Percentiles rank a stretch among this genome's conserved stretches.
phyloP scores from a whole-genome alignment of 2,888 invertebrate genomes.

The Troides helena region DNA sequence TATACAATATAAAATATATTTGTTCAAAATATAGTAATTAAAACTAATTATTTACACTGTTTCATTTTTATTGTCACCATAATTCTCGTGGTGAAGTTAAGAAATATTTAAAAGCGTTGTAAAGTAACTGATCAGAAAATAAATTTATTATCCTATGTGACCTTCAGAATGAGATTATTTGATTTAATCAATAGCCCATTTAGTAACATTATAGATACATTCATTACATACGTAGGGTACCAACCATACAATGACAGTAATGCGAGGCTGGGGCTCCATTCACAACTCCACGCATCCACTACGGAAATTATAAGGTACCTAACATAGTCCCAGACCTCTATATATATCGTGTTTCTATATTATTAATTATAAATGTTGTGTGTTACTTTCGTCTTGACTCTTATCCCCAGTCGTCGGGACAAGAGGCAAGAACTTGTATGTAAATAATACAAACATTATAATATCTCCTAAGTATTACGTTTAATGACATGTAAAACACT shows the following conservation, averaged over 20 bases:
- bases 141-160: constrained; percentile 17
- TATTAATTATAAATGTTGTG: constrained; percentile 14
- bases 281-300: constrained; percentile 31
- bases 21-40: constrained; percentile 56
- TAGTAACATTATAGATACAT: constrained; percentile 18
- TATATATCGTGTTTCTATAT: constrained; percentile 16
- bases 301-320: constrained; percentile 36
- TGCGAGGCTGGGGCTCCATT: constrained; percentile 35
- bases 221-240: constrained; percentile 16
- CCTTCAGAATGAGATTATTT: constrained; percentile 16
- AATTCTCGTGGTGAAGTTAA: constrained; percentile 63
- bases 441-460: constrained; percentile 50
- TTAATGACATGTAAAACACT: constrained; percentile 17
- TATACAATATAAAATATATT: constrained; percentile 35
- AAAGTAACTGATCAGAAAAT: constrained; percentile 31
- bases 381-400: constrained; percentile 43
- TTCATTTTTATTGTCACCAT: constrained; percentile 75
- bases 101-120: constrained; percentile 39
- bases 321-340: constrained; percentile 43
- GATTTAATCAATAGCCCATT: constrained; percentile 24
- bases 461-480: constrained; percentile 21
- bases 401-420: constrained; percentile 56
- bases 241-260: constrained; percentile 35
- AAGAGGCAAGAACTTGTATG: constrained; percentile 47
- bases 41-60: constrained; percentile 74